These are phyloP conservation scores for Plagodis pulveraria DNA, from an alignment of 2,888 invertebrate species.

Conservation along the genomic window DNA sequence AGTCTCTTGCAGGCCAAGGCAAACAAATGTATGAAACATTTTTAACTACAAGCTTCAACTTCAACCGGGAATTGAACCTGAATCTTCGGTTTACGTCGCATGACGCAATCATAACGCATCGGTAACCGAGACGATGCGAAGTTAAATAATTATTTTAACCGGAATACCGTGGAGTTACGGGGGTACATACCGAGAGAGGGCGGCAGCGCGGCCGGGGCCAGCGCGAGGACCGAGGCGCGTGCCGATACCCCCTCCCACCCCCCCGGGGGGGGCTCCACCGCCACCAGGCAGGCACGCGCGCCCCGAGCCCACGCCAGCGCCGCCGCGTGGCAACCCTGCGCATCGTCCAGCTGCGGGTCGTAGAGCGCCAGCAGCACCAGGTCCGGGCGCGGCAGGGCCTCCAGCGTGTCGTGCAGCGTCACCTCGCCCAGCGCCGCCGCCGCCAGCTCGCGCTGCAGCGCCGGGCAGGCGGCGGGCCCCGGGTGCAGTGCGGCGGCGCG, in stretches of 20 bases:
- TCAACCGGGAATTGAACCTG: no score
- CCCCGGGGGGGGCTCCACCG: conserved; percentile 89
- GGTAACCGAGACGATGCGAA: no score
- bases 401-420: conserved; percentile 60
- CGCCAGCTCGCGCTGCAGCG: conserved; percentile 36
- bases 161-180: no score
- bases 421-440: conserved; percentile 50
- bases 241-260: conserved; percentile 43
- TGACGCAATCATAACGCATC: no score
- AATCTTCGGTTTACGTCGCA: no score
- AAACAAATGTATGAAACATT: no score
- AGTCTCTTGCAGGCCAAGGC: no score
- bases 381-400: conserved; percentile 42
- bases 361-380: conserved; percentile 29
- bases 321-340: conserved; percentile 61
- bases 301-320: conserved; percentile 87
- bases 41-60: no score
- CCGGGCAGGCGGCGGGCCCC: conserved; percentile 79
- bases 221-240: conserved; percentile 48
- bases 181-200: conserved; percentile 38
- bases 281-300: conserved; percentile 48
- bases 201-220: conserved; percentile 73
- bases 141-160: no score
- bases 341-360: conserved; percentile 18
- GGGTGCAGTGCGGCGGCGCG: conserved; percentile 85